Conservation (phyloP, 2,888 invertebrate species). For the Caenorhabditis sulstoni region DNA sequence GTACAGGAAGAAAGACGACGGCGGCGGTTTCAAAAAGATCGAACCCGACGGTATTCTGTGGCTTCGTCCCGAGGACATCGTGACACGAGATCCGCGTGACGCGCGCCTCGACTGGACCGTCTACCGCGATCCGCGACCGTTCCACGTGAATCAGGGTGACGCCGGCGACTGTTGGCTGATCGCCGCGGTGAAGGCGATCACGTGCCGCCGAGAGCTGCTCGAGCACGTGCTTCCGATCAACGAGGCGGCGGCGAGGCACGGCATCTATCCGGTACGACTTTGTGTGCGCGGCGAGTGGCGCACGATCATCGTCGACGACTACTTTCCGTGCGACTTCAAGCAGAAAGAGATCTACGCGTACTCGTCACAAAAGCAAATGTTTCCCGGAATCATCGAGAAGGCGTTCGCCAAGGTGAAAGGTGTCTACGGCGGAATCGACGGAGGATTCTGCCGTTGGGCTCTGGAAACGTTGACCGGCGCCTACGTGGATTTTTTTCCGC, state of each 20-base stretch:
- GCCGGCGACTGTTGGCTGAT: not conserved
- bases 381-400: too few relatives aligned
- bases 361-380: too few relatives aligned
- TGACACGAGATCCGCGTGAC: not conserved
- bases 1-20: too few relatives aligned
- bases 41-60: too few relatives aligned
- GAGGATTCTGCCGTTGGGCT: too few relatives aligned
- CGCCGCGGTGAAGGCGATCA: not conserved
- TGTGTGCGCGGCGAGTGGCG: not conserved
- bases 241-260: not conserved
- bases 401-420: too few relatives aligned
- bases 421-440: too few relatives aligned
- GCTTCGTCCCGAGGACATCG: not conserved
- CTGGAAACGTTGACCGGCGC: too few relatives aligned
- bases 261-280: not conserved
- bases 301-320: not conserved
- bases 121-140: not conserved
- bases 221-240: not conserved
- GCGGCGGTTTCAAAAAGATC: too few relatives aligned
- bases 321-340: not conserved
- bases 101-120: not conserved
- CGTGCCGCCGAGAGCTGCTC: not conserved
- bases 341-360: not conserved
- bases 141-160: not conserved
- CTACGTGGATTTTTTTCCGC: too few relatives aligned